Percentiles rank a stretch among this genome's conserved stretches.
phyloP scores from a whole-genome alignment of 2,113 vertebrate genomes.

The Misgurnus mizolepis region DNA sequence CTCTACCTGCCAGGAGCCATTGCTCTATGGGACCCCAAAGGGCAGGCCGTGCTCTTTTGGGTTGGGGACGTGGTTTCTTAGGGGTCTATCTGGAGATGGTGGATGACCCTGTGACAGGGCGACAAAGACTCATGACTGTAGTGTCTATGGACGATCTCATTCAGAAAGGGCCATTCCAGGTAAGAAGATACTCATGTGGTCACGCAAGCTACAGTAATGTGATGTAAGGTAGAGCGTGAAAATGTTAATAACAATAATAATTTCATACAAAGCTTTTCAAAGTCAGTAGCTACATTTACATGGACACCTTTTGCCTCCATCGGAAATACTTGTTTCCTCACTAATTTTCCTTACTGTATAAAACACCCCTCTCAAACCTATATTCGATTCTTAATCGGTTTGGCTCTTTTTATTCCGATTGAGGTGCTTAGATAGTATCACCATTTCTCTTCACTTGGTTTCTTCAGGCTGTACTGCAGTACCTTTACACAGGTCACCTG shows the following conservation, averaged over 20 bases:
- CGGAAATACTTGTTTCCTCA: too few species aligned
- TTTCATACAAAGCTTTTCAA: background rate
- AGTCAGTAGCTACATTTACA: too few species aligned
- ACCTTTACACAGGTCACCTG: conserved; percentile 84
- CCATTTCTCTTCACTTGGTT: conserved; percentile 11
- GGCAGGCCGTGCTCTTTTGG: conserved; percentile 67
- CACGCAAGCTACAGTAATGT: background rate
- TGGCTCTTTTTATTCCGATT: too few species aligned
- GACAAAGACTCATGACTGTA: conserved; percentile 78
- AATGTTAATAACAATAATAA: background rate
- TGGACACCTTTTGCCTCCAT: too few species aligned
- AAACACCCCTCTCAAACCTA: too few species aligned
- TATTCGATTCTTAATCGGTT: too few species aligned
- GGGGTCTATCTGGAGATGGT: conserved; percentile 78
- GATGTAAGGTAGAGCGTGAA: background rate
- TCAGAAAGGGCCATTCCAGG: conserved; percentile 79
- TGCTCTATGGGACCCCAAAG: conserved; percentile 55
- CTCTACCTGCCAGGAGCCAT: conserved; percentile 68
- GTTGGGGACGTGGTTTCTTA: conserved; percentile 85
- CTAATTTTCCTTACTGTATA: too few species aligned
- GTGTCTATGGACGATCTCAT: conserved; percentile 82
- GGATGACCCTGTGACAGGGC: conserved; percentile 77
- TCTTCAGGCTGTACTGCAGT: conserved; percentile 79
- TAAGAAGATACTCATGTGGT: conserved; percentile 47
- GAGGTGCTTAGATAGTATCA: too few species aligned